Evolutionary conservation across 2,113 vertebrate species (phyloP), one percentile per base, ranked within the genome.

Genomic region (Garra rufa): DNA sequence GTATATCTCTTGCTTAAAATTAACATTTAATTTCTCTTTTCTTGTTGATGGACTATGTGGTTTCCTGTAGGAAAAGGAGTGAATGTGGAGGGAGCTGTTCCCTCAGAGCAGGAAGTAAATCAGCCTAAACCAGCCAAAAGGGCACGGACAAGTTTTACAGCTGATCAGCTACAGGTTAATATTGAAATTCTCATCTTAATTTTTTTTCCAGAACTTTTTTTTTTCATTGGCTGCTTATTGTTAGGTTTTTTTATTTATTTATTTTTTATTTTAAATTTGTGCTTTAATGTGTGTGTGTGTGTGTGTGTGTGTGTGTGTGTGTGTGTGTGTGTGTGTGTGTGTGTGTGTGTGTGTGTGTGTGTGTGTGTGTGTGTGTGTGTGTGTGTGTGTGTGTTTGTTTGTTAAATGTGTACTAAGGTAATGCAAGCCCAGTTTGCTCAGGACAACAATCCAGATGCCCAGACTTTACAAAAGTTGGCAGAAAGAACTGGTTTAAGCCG

Each of bases 381-480:
- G 34, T 34, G 34, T 34, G 34, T 34, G 34, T 34, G 34, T 34
- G 34, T 3, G 5, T 34, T 34, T 46, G 6, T 43, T n/a, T n/a
- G n/a, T n/a, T n/a, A n/a, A 15, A 48, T 48, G 14, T 57, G 50
- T 8, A 55, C n/a, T 6, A 59, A 99, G 98, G 97, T 99, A 87
- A 99, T 99, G 98, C 98, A 99, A 94, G 96, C 97, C 88, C 98
- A 99, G 88, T 99, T 99, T 93, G 97, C 98, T 91, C 98, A 99
- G 95, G 98, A 99, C 94, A 99, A 99, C 92, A 99, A 99, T 85
- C 98, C 98, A 50, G 98, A 99, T 11, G 98, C 98, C 78, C 98
- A 99, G 87, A 99, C 98, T 0, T 96, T 99, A 86, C 98, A 99
- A 92, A 99, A 98, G 85, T 92, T 99, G 90, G 98, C 98, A 2